Percentiles rank a stretch among this genome's conserved stretches.
phyloP scores from a whole-genome alignment of 2,888 invertebrate genomes.

The Empis livida region DNA sequence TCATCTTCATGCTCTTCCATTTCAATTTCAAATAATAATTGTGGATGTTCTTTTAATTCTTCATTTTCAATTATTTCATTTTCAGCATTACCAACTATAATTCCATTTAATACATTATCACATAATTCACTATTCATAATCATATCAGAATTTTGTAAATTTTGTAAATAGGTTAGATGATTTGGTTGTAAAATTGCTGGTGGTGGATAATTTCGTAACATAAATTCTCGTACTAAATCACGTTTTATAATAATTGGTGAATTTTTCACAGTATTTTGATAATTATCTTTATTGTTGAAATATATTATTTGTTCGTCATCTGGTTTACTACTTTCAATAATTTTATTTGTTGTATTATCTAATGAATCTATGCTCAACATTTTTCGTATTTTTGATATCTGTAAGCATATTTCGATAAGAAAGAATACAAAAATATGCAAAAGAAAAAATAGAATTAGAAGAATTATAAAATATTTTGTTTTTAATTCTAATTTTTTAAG shows the following conservation, averaged over 20 bases:
- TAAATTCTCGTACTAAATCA: slow-evolving; percentile 16
- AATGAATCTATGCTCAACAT: slow-evolving; percentile 6
- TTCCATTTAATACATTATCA: neutral
- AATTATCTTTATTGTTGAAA: no score
- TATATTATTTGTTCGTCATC: neutral
- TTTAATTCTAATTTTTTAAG: no score
- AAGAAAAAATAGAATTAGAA: no score
- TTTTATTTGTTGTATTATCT: neutral
- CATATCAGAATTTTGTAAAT: neutral
- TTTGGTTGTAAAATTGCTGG: slow-evolving; percentile 14
- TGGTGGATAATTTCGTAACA: slow-evolving; percentile 12
- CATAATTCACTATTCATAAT: no score
- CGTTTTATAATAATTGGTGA: slow-evolving; percentile 5
- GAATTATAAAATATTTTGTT: no score
- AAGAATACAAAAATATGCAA: neutral
- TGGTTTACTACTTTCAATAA: neutral
- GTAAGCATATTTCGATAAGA: slow-evolving; percentile 2
- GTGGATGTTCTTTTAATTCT: slow-evolving; percentile 31
- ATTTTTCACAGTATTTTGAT: neutral
- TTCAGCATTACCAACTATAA: neutral
- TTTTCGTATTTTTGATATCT: slow-evolving; percentile 7
- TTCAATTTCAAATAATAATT: slow-evolving; percentile 32
- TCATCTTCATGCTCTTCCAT: slow-evolving; percentile 19
- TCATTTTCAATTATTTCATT: slow-evolving; percentile 1
- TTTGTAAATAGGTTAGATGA: slow-evolving; percentile 4